Conservation (phyloP, 2,113 vertebrate species). For the Corythaeola cristata region DNA sequence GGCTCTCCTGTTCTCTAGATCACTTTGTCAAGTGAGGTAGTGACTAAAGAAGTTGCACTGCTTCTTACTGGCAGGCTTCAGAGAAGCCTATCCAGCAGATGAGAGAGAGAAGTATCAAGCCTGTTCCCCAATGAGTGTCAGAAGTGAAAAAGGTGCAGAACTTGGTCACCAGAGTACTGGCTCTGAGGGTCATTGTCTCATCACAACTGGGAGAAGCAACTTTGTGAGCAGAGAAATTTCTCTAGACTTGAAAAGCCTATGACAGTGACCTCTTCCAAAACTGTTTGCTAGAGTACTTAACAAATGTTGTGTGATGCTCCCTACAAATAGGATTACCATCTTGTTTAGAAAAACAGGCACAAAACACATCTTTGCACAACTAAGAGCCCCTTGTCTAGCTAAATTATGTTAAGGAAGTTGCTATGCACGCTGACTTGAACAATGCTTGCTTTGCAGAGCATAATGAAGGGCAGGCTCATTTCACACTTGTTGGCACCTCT, state of each 20-base stretch:
- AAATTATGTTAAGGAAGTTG: neutral
- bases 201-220: neutral
- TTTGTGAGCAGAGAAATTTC: neutral
- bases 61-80: neutral
- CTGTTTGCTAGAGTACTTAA: neutral
- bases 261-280: neutral
- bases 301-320: neutral
- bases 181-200: neutral
- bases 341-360: neutral
- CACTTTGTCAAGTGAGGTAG: neutral
- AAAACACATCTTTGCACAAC: neutral
- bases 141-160: neutral
- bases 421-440: neutral
- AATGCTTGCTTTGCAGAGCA: neutral
- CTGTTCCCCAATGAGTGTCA: rapidly evolving
- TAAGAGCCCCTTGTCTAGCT: neutral
- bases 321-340: neutral
- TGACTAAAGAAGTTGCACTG: neutral
- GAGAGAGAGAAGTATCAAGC: neutral
- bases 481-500: neutral
- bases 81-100: neutral
- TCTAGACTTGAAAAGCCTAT: neutral
- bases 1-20: neutral
- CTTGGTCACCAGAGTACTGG: neutral
- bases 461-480: neutral